phyloP scores from a whole-genome alignment of 2,113 vertebrate genomes.

The Ibidorhyncha struthersii region DNA sequence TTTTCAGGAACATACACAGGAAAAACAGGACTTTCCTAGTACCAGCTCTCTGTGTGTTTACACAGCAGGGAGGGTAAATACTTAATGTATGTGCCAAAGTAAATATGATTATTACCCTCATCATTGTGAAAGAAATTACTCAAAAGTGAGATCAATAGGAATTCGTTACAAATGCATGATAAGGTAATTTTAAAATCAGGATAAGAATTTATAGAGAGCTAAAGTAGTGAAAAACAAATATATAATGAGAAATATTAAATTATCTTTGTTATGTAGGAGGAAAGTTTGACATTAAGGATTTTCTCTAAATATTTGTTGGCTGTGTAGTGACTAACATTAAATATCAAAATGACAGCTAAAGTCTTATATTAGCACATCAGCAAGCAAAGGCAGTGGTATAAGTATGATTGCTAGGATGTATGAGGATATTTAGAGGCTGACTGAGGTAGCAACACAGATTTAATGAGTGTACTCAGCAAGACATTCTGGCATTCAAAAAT shows the following conservation, averaged over 20 bases:
- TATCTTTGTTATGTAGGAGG: neutral
- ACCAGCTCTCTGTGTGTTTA: neutral
- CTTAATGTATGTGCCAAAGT: slow-evolving; percentile 5
- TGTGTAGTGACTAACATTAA: slow-evolving; percentile 44
- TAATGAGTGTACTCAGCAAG: neutral
- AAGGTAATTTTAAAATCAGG: slow-evolving; percentile 31
- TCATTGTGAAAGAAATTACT: slow-evolving; percentile 33
- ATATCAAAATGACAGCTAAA: slow-evolving; percentile 40
- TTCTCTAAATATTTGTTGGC: slow-evolving; percentile 61
- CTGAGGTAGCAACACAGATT: neutral
- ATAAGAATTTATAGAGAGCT: slow-evolving; percentile 20
- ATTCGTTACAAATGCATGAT: slow-evolving; percentile 27
- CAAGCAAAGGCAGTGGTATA: neutral
- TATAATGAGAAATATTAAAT: slow-evolving; percentile 40
- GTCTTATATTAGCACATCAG: slow-evolving; percentile 3
- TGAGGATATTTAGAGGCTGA: neutral
- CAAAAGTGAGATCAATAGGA: slow-evolving; percentile 42
- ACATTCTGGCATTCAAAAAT: slow-evolving; percentile 2
- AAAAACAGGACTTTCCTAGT: slow-evolving; percentile 10
- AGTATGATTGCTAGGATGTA: neutral
- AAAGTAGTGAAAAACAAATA: slow-evolving; percentile 46
- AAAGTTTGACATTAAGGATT: slow-evolving; percentile 50
- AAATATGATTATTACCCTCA: neutral
- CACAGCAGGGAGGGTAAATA: neutral
- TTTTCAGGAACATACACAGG: neutral